Conservation (phyloP, 2,888 invertebrate genomes). For the Ormyrus thymus region DNA sequence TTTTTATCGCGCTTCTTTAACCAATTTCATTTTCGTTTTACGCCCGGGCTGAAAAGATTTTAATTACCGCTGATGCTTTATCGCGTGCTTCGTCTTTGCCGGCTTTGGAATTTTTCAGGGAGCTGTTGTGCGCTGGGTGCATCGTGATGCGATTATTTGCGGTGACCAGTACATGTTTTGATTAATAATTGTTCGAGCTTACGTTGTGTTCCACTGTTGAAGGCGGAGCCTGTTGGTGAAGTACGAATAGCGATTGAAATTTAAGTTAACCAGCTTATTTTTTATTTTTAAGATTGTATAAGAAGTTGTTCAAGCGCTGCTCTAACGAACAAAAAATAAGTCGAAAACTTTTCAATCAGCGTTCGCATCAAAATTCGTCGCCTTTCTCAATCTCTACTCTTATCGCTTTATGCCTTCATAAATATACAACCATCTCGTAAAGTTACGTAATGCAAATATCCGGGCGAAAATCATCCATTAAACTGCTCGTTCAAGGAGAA, state of each 20-base stretch:
- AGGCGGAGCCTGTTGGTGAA: too few relatives aligned
- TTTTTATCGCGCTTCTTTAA: constrained; percentile 52
- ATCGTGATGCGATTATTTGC: too few relatives aligned
- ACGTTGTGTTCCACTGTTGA: too few relatives aligned
- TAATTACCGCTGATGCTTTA: constrained; percentile 53
- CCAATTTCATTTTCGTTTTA: constrained; percentile 52
- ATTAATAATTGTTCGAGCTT: too few relatives aligned
- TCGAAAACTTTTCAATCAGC: not conserved
- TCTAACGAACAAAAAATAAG: too few relatives aligned
- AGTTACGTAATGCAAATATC: constrained; percentile 18
- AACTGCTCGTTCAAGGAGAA: not conserved
- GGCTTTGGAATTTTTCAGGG: not conserved
- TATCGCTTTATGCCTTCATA: constrained; percentile 1
- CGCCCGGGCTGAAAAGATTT: constrained; percentile 42
- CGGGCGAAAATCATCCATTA: constrained; percentile 16
- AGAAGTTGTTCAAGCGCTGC: not conserved
- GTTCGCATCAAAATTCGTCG: not conserved
- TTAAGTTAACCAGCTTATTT: not conserved
- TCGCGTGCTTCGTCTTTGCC: not conserved
- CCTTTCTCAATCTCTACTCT: not conserved
- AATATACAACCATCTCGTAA: not conserved
- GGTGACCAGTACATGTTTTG: too few relatives aligned
- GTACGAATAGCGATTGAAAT: too few relatives aligned
- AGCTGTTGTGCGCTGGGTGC: too few relatives aligned
- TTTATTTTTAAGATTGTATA: not conserved